Conservation (phyloP, 2,113 vertebrate genomes). For the Daphoenositta chrysoptera region DNA sequence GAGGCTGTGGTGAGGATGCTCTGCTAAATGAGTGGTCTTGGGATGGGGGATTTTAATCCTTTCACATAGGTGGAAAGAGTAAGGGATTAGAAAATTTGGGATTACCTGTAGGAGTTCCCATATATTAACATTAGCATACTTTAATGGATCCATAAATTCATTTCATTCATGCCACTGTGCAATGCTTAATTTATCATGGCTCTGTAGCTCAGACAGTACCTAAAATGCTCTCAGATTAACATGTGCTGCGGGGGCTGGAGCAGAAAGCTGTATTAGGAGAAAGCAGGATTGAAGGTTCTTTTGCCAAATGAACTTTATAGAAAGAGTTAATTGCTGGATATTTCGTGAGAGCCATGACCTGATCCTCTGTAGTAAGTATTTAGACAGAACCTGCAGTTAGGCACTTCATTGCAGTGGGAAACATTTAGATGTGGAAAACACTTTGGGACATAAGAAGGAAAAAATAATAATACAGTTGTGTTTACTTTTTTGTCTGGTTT, state of each 20-base stretch:
- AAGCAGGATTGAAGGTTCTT: not conserved
- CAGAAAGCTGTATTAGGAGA: not conserved
- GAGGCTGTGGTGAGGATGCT: not conserved
- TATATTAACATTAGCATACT: fast-evolving
- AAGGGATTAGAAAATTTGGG: not conserved
- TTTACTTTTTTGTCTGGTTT: not conserved
- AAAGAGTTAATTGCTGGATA: constrained; percentile 11
- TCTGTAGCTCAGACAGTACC: not conserved
- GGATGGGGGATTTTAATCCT: not conserved
- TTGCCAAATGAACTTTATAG: not conserved
- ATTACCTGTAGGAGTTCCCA: not conserved
- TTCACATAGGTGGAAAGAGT: not conserved
- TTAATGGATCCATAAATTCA: not conserved
- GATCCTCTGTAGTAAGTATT: not conserved
- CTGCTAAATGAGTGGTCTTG: not conserved
- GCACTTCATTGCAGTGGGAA: not conserved
- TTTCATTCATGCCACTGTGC: not conserved
- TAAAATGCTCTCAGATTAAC: not conserved
- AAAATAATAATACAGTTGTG: not conserved
- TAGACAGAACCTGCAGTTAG: not conserved
- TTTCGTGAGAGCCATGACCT: not conserved
- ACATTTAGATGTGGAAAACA: not conserved
- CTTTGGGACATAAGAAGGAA: not conserved
- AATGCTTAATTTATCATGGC: not conserved
- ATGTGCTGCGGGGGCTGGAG: not conserved